Conservation (phyloP, 2,888 invertebrate species). For the Torymus auratus region DNA sequence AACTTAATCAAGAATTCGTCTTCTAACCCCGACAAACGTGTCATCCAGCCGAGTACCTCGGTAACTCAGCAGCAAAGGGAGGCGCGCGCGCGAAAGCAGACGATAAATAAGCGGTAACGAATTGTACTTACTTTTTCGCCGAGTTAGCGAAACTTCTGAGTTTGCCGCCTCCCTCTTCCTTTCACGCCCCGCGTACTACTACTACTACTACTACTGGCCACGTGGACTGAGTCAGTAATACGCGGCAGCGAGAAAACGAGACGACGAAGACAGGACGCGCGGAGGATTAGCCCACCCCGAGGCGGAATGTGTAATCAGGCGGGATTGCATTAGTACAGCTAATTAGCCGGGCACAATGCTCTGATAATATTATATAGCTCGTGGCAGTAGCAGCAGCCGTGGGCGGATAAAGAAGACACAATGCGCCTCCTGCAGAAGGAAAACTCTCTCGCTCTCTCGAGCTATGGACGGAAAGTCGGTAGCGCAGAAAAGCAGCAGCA, state of each 20-base stretch:
- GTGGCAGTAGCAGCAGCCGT: neutral
- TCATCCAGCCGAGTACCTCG: constrained; percentile 34
- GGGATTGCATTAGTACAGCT: constrained; percentile 75
- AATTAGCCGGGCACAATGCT: constrained; percentile 76
- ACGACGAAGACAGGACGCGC: constrained; percentile 32
- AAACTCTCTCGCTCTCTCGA: constrained; percentile 37
- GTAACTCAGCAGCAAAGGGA: neutral
- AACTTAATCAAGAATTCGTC: too few species aligned
- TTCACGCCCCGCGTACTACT: constrained; percentile 20
- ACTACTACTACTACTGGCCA: constrained; percentile 38
- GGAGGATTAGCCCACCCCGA: constrained; percentile 64
- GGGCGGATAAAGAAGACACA: constrained; percentile 11
- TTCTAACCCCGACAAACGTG: neutral
- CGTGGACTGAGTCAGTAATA: constrained; percentile 61
- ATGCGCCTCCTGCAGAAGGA: constrained; percentile 30
- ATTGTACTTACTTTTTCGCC: constrained; percentile 60
- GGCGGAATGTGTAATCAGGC: constrained; percentile 75
- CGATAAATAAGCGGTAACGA: constrained; percentile 61
- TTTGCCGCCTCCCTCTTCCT: constrained; percentile 9
- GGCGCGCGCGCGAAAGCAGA: constrained; percentile 38
- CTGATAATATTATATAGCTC: constrained; percentile 74
- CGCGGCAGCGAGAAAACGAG: constrained; percentile 36
- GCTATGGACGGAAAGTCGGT: constrained; percentile 46
- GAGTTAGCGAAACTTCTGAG: constrained; percentile 49
- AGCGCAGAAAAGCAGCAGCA: constrained; percentile 61